Evolutionary conservation across 2,888 invertebrate genomes (phyloP), one percentile per base, ranked within the genome.

Genomic region (Drosophila percnosoma): DNA sequence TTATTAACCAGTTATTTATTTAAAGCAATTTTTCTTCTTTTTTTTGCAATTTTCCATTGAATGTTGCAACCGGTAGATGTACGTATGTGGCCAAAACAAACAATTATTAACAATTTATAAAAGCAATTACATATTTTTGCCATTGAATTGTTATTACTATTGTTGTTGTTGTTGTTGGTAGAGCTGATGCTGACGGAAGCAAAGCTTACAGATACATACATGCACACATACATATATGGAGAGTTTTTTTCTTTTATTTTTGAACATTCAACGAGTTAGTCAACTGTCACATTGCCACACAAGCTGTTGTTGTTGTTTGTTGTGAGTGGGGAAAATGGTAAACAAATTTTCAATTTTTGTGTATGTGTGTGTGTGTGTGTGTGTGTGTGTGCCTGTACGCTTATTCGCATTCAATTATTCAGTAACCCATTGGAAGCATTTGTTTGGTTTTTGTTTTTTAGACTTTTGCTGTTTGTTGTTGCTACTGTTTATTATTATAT

Each of bases 221-320:
- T 59, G 27, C 27, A 27, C 4, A 27, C 27, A 42, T 54, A 40
- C 15, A 18, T 33, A 63, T 66, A 51, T 64, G 34, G 79, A 68
- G 60, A 74, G 81, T 61, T 80, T 65, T 64, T 45, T 10, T 21
- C 24, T 58, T 61, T 53, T 45, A 42, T 33, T 63, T 55, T 65
- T 54, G 53, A 58, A 54, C 87, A 73, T 74, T 72, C 81, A 74
- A 78, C 78, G 75, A 90, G 86, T 89, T 87, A 90, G 90, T 87
- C 87, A 90, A 89, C 90, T 87, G 87, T 87, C 87, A 87, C 86
- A 87, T 66, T 71, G 75, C 68, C 60, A 71, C 52, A 69, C 73
- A 66, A 61, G 57, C n/a, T 45, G 52, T 42, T 52, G 52, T 31
- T 31, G 21, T 57, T 68, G 40, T 45, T 71, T 68, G 64, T 36